Base-by-base conservation (phyloP, 1,140 invertebrate genomes). In the Drosophila azteca region DNA sequence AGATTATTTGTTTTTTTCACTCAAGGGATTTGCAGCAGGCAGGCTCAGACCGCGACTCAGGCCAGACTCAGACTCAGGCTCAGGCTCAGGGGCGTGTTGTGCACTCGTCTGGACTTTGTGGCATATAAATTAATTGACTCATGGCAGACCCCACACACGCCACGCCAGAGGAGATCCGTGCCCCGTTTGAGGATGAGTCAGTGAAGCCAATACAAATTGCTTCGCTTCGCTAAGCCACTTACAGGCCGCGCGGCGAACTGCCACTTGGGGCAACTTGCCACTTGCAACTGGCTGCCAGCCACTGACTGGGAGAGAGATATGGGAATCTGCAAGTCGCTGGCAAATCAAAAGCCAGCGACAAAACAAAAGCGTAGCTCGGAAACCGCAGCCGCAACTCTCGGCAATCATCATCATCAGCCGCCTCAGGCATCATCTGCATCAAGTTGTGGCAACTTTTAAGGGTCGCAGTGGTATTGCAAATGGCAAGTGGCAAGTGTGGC, bases 61-160 rank as follows among this genome's bases (percentile, higher is more conserved):
- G n/a, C 9, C 35, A 2, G 17, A 52, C n/a, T 61, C 20, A 13
- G 31, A 35, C 9, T 26, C 77, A 67, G 77, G 78, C 82, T n/a
- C n/a, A n/a, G n/a, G n/a, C n/a, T n/a, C n/a, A n/a, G 54, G 82
- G 81, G 78, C 68, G 78, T 77, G 82, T 59, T 82, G 48, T 66
- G 68, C 73, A 64, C 41, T 62, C 50, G 77, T 85, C 82, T 85
- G 81, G 81, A 87, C 78, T 67, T 45, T 81, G 76, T 74, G 60
- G 74, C 59, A 82, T 54, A 85, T 67, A 65, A 87, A 81, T 87
- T 87, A 85, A 87, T 85, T 85, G 81, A 85, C 68, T 85, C 81
- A 85, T 78, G 80, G 49, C 81, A 77, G 60, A 61, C 77, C 45
- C 59, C 45, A 65, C 24, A 39, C 22, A 49, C n/a, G n/a, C n/a